phyloP scores from a whole-genome alignment of 2,888 invertebrate genomes.

The Leucophenga montana region DNA sequence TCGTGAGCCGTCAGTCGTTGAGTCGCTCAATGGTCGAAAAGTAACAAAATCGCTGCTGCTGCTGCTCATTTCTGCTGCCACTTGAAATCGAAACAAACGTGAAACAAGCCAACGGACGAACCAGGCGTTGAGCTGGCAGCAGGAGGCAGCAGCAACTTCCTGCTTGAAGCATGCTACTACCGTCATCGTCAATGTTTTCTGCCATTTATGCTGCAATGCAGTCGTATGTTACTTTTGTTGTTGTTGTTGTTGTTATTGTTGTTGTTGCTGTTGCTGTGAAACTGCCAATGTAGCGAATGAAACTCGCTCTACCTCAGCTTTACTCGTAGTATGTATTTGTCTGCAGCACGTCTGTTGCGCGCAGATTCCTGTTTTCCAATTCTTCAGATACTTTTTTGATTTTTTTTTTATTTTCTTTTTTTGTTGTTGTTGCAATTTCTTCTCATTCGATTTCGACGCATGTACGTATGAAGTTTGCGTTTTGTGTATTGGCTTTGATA shows the following conservation, averaged over 20 bases:
- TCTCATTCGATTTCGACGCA: conserved; percentile 20
- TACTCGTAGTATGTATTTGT: background rate
- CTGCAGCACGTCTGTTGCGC: background rate
- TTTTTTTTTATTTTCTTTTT: conserved; percentile 7
- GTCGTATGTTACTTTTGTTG: conserved; percentile 3
- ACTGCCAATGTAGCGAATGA: no score
- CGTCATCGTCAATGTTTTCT: no score
- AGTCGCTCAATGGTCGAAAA: background rate
- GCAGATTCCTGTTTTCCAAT: conserved; percentile 17
- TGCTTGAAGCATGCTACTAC: conserved; percentile 8
- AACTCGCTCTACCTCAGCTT: background rate
- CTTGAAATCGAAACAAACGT: conserved; percentile 4
- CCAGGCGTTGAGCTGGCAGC: no score
- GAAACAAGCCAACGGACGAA: background rate
- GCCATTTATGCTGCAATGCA: conserved; percentile 11
- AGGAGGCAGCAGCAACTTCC: no score
- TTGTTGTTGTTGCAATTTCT: conserved; percentile 42
- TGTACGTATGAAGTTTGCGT: conserved; percentile 17
- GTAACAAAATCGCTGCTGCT: conserved; percentile 10
- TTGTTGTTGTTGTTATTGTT: background rate
- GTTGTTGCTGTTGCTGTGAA: no score
- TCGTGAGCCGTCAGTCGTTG: no score
- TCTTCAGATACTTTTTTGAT: background rate
- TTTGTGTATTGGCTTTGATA: conserved; percentile 63
- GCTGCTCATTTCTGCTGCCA: conserved; percentile 18